phyloP scores from a whole-genome alignment of 2,888 invertebrate species.

The Ceraclea dissimilis region DNA sequence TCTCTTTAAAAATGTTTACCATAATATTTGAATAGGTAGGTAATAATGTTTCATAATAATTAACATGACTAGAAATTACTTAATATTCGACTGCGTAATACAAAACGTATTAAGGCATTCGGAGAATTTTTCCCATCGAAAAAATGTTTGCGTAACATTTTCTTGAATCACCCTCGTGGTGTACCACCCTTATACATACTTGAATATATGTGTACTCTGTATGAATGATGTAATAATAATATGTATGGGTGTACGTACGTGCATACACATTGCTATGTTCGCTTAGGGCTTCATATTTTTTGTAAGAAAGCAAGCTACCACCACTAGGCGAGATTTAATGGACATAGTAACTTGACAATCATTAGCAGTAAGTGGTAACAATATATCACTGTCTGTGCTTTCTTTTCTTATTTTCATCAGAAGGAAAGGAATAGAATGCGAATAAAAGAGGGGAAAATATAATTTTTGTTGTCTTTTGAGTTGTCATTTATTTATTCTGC shows the following conservation, averaged over 20 bases:
- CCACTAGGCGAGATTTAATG: conserved; percentile 21
- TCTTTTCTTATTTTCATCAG: conserved; percentile 20
- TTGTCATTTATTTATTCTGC: conserved; percentile 24
- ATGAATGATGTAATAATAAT: no score
- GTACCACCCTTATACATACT: no score
- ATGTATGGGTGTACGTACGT: neutral
- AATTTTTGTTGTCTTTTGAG: conserved; percentile 25
- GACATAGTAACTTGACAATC: conserved; percentile 26
- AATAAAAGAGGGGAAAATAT: conserved; percentile 7
- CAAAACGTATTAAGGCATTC: no score
- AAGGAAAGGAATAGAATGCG: conserved; percentile 5
- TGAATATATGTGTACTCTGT: no score
- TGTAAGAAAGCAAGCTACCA: conserved; percentile 12
- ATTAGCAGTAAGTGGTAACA: conserved; percentile 25
- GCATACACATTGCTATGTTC: neutral
- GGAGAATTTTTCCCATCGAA: no score
- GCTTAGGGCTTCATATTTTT: conserved; percentile 9
- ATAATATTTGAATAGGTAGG: no score
- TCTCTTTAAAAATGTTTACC: no score
- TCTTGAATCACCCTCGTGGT: no score
- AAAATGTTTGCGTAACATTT: no score
- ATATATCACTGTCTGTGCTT: conserved; percentile 25
- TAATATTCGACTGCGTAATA: no score
- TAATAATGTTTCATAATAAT: no score
- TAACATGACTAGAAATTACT: no score